A percentile compares a stretch with the other conserved stretches of the same genome.
Evolutionary conservation across 1,140 invertebrate genomes (phyloP).

Genomic region (Neotoxoptera formosana): DNA sequence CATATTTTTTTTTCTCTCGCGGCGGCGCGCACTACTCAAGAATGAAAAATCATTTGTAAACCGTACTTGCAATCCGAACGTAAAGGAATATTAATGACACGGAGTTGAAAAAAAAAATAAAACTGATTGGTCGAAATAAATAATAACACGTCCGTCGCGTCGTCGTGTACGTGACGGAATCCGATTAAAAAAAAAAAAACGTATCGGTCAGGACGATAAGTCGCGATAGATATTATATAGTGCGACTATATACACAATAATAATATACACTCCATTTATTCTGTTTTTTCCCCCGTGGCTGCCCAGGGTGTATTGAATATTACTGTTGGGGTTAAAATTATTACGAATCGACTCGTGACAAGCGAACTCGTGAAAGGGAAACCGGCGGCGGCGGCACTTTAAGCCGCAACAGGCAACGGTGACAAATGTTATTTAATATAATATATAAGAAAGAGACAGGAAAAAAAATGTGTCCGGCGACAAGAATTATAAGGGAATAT

Average conservation of each 20-base stretch:
- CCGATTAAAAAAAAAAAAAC: conserved; percentile 5
- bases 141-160: neutral
- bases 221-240: neutral
- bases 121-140: conserved; percentile 40
- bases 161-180: conserved; percentile 36
- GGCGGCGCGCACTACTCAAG: neutral
- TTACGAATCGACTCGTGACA: neutral
- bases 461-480: conserved; percentile 28
- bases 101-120: neutral
- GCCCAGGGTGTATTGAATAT: neutral
- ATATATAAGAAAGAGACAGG: neutral
- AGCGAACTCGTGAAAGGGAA: neutral
- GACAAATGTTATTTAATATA: conserved; percentile 16
- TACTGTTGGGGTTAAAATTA: neutral
- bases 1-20: conserved; percentile 35
- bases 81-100: conserved; percentile 40
- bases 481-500: conserved; percentile 31
- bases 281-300: neutral
- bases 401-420: neutral
- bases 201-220: neutral
- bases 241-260: neutral
- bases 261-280: conserved; percentile 21
- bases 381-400: neutral
- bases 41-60: conserved; percentile 52
- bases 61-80: neutral